phyloP scores from a whole-genome alignment of 2,888 invertebrate species.

The Psylliodes chrysocephalus region DNA sequence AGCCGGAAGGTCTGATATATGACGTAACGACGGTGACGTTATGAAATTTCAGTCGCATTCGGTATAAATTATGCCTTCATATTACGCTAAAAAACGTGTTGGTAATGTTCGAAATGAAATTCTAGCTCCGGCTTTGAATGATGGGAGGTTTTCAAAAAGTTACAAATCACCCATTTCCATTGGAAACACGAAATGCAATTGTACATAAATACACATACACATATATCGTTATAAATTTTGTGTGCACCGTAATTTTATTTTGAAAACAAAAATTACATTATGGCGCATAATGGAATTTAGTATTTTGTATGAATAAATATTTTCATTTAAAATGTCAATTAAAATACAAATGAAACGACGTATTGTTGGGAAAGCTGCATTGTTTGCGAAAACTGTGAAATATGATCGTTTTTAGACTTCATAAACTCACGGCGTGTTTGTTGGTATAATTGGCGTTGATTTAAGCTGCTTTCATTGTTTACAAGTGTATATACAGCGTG shows the following conservation, averaged over 20 bases:
- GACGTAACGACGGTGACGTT: conserved; percentile 13
- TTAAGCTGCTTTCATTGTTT: too few species aligned
- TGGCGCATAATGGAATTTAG: neutral
- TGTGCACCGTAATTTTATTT: neutral
- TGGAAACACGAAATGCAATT: conserved; percentile 3
- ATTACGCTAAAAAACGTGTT: conserved; percentile 1
- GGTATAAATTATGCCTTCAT: conserved; percentile 12
- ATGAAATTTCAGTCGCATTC: conserved; percentile 23
- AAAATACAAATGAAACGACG: too few species aligned
- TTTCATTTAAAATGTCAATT: neutral
- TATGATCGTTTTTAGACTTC: too few species aligned
- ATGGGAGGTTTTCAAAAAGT: neutral
- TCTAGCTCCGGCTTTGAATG: neutral
- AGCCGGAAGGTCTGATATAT: conserved; percentile 1
- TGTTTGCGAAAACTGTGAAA: too few species aligned
- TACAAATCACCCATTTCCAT: conserved; percentile 8
- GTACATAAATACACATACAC: conserved; percentile 1
- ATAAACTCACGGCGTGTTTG: too few species aligned
- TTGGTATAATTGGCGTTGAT: too few species aligned
- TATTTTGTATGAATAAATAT: neutral
- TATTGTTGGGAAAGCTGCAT: too few species aligned
- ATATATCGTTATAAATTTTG: conserved; percentile 2
- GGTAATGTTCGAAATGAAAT: conserved; percentile 13
- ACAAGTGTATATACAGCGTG: too few species aligned
- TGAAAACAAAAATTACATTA: neutral